Base-by-base conservation (phyloP, 1,140 invertebrate genomes). In the Antheraea mylitta region DNA sequence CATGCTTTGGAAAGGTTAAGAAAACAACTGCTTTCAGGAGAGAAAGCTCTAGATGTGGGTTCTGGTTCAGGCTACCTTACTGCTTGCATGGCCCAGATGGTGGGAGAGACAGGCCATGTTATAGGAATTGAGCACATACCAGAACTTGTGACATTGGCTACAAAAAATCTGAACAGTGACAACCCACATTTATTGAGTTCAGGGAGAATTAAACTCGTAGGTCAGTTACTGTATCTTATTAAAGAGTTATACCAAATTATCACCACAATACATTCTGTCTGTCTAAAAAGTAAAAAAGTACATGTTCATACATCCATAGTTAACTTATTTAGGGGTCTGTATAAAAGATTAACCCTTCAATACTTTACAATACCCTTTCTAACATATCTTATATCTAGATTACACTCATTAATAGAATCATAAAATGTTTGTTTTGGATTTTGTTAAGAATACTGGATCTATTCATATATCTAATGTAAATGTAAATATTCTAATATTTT, bases 61-160 rank as follows among this genome's bases (percentile, higher is more conserved):
- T 99, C 97, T 74, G 98, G 98, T 18, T 98, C 97, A 83, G 98
- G 98, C 7, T 99, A 99, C 89, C 94, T 99, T 13, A 99, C 98
- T 42, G 96, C 97, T n/a, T 99, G 98, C 82, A 98, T 99, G 96
- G 96, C 96, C 38, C 87, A 96, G 0, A 97, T 99, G 96, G 94
- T 98, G 65, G 96, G 96, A 38, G 91, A 95, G 60, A 94, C 92
- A 71, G 98, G 98, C 37, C 85, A 82, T 73, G 92, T 94, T 13
- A 93, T 99, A 73, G 98, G 98, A 16, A 97, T 99, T 74, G 98
- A 99, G 86, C 98, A 99, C 90, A 98, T 99, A 79, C 93, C 95
- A 37, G 95, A 98, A 85, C 93, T 99, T 70, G 96, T 98, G 8
- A 91, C 95, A 69, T 87, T 95, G 71, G 96, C 98, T 9, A 93